Conservation (phyloP, 2,888 invertebrate genomes). For the Trachelus stipa region DNA sequence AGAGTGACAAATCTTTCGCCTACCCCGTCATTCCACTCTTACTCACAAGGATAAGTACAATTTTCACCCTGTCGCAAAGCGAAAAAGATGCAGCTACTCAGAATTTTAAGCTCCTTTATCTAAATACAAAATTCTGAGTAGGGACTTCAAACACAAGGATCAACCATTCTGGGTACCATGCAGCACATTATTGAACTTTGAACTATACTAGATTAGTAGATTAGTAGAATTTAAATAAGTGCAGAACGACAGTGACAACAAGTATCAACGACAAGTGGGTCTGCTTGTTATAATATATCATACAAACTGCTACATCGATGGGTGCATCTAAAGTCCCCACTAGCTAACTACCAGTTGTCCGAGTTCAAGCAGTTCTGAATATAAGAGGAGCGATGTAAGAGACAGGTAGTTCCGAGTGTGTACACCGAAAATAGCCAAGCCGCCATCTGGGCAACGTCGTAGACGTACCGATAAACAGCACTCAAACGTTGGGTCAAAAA, state of each 20-base stretch:
- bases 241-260: not conserved
- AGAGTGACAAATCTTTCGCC: not conserved
- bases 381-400: conserved; percentile 13
- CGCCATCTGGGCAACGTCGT: conserved; percentile 62
- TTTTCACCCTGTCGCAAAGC: not conserved
- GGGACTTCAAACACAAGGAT: not conserved
- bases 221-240: not conserved
- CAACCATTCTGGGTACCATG: not conserved
- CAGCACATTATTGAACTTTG: no score
- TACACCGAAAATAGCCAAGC: conserved; percentile 53
- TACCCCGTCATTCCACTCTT: not conserved
- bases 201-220: not conserved
- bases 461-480: conserved; percentile 53
- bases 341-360: not conserved
- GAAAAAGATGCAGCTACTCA: not conserved
- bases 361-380: not conserved
- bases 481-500: conserved; percentile 42
- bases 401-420: conserved; percentile 36
- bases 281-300: not conserved
- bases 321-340: not conserved
- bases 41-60: not conserved
- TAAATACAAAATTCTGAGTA: not conserved
- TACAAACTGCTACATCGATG: not conserved
- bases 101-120: not conserved
- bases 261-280: not conserved